Base-by-base conservation (phyloP, 2,888 invertebrate genomes). In the Drosophila limbata region DNA sequence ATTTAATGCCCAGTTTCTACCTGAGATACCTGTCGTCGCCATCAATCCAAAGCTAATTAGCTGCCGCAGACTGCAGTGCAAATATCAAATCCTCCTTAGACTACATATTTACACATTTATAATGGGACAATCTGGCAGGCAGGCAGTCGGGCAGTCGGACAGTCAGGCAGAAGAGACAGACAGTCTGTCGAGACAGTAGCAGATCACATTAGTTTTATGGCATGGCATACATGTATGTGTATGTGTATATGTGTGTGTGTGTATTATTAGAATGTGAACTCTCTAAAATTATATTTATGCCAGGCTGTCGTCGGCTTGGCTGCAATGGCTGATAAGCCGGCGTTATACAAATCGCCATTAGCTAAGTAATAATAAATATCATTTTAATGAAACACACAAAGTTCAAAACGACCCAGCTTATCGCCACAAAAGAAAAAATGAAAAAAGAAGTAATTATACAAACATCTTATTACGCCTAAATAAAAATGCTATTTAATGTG, bases 1-100 rank as follows among this genome's bases (percentile, higher is more conserved):
- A 50, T 59, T 51, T 47, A 17, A 39, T 64, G 33, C 13, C 35
- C 50, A 44, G 33, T 42, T 72, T 48, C 31, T 61, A 60, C 40
- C 64, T 53, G 63, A 45, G 17, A 45, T 82, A 82, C 76, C 77
- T 77, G 83, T 40, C 51, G 60, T 40, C 62, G 62, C 59, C 70
- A 68, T 62, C 72, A 59, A 88, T 84, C 77, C 69, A 51, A 77
- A 87, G 81, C 87, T 89, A 85, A 89, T 85, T 85, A 89, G 77
- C 66, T 52, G 71, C 59, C 55, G 62, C 50, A 48, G 74, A 50
- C 59, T 45, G 21, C 37, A 28, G 19, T 57, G 61, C 71, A 56
- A 44, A 25, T 60, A 13, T 68, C 48, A 47, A 78, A 65, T 80
- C 71, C 63, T 39, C 48, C 53, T 56, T 6, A 62, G 28, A 19